Evolutionary conservation across 1,140 invertebrate species (phyloP).

Genomic region (Drosophila azteca): DNA sequence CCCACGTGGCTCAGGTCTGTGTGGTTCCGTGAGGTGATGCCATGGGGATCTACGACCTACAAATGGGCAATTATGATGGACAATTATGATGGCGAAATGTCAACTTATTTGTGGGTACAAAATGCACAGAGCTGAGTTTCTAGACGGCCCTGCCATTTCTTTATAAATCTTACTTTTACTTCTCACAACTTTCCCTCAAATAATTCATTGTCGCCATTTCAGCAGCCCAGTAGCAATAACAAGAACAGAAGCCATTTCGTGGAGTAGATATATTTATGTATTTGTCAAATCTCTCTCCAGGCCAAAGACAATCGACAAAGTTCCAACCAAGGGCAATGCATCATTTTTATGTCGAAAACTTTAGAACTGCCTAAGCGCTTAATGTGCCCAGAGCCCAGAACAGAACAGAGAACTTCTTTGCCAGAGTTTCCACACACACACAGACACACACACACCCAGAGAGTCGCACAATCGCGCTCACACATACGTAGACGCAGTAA

Average conservation of each 20-base stretch:
- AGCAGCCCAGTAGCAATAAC: too few species aligned
- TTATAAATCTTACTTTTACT: too few species aligned
- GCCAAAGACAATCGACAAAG: constrained; percentile 50
- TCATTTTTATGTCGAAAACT: constrained; percentile 75
- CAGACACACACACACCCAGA: neutral
- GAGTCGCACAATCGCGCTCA: neutral
- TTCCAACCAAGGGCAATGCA: constrained; percentile 58
- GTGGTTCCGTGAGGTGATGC: neutral
- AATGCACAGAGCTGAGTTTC: too few species aligned
- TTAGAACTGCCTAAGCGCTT: constrained; percentile 67
- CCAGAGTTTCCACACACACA: constrained; percentile 13
- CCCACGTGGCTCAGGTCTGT: constrained; percentile 9
- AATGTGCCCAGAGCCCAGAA: constrained; percentile 53
- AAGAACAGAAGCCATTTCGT: neutral
- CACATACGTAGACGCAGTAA: neutral
- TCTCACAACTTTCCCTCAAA: too few species aligned
- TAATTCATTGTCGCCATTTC: neutral
- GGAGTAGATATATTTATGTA: constrained; percentile 9
- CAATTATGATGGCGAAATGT: neutral
- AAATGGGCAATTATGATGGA: constrained; percentile 6
- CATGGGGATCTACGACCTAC: neutral
- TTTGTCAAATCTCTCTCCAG: constrained; percentile 32
- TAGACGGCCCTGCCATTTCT: too few species aligned
- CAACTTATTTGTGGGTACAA: too few species aligned
- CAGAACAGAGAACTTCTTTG: constrained; percentile 7